phyloP scores from a whole-genome alignment of 2,797 vertebrate species.

The Galagoides demidoff region DNA sequence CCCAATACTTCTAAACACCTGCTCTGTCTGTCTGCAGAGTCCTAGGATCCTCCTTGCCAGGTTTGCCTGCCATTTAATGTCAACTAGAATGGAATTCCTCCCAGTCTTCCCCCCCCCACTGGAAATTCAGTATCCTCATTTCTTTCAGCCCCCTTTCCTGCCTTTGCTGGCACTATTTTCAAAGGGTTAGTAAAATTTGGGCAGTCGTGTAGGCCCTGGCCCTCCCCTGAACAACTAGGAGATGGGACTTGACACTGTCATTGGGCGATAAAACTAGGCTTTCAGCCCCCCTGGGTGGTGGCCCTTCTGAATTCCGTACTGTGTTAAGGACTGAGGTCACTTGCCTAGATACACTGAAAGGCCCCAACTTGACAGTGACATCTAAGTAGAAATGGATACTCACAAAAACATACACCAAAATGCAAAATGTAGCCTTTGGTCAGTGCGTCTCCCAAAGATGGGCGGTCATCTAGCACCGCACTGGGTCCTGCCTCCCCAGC shows the following conservation, averaged over 20 bases:
- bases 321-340: not conserved
- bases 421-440: not conserved
- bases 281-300: not conserved
- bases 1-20: not conserved
- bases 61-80: not conserved
- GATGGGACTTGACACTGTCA: not conserved
- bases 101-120: no score
- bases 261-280: not conserved
- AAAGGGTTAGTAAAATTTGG: not conserved
- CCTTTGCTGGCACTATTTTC: not conserved
- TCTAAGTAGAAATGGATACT: not conserved
- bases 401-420: fast-evolving
- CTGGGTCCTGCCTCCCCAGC: not conserved
- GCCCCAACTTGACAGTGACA: not conserved
- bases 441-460: not conserved
- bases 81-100: not conserved
- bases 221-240: fast-evolving
- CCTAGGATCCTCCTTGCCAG: not conserved
- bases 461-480: not conserved
- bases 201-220: not conserved
- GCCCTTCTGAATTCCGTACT: not conserved
- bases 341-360: no score
- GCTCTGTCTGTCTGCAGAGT: not conserved
- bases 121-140: not conserved
- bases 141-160: no score